Percentiles rank a stretch among this genome's conserved stretches.
These are phyloP conservation scores for Channa argus DNA, from an alignment of 2,113 vertebrate species.

Conservation along the genomic window DNA sequence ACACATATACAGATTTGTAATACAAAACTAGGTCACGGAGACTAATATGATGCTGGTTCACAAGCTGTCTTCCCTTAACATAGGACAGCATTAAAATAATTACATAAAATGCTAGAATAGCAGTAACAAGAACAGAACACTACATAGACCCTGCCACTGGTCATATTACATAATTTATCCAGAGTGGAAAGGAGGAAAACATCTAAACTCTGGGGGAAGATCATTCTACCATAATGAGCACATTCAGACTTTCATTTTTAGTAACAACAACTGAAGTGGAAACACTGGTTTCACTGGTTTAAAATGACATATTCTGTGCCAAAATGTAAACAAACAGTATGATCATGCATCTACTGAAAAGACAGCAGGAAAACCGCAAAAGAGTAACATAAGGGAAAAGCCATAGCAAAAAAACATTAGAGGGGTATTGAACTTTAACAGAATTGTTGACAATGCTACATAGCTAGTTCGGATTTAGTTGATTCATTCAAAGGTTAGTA, in stretches of 20 bases:
- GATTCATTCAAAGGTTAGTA: not conserved
- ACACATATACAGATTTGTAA: not conserved
- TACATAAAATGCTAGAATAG: not conserved
- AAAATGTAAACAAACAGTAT: conserved; percentile 43
- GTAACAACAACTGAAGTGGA: conserved; percentile 36
- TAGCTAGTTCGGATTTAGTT: not conserved
- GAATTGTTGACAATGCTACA: not conserved
- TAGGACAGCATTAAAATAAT: too few species aligned
- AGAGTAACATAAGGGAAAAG: not conserved
- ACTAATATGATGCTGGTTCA: not conserved
- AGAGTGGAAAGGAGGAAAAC: conserved; percentile 14
- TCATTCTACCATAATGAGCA: conserved; percentile 30
- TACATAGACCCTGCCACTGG: not conserved
- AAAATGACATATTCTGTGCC: conserved; percentile 25
- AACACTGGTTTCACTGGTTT: conserved; percentile 18
- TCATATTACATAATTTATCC: conserved; percentile 11
- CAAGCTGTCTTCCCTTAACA: not conserved
- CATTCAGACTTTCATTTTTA: conserved; percentile 35
- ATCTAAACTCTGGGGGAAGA: conserved; percentile 25
- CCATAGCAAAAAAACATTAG: conserved; percentile 8
- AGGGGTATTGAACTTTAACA: not conserved
- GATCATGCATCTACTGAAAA: conserved; percentile 15
- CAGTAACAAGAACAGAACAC: not conserved
- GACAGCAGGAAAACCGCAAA: not conserved
- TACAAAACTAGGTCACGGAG: not conserved